Evolutionary conservation across 2,888 invertebrate species (phyloP), one percentile per base, ranked within the genome.

Genomic region (Drymonia ruficornis): DNA sequence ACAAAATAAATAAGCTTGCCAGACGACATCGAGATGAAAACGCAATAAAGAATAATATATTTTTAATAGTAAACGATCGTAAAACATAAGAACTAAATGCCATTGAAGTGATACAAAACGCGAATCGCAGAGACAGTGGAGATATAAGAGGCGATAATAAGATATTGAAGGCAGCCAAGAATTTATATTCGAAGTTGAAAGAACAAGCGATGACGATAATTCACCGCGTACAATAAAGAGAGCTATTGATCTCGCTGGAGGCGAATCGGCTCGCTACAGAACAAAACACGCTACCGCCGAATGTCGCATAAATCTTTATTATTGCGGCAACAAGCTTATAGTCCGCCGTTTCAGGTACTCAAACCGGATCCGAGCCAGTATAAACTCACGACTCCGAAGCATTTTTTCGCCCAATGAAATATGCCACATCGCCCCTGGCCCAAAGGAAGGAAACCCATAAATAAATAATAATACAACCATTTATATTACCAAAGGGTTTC

Each of bases 381-480:
- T 84, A 85, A 86, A 87, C 91, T 91, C 91, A 91, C 90, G 91
- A 91, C 87, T 91, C 76, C 76, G 78, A 85, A 86, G 83, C 84
- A 86, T 91, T 91, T 91, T 91, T 91, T 91, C 90, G 84, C 86
- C 86, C 86, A 86, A 91, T 91, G 91, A 91, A 91, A 91, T 91
- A 91, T 90, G 86, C 87, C 83, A 81, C 85, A 83, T 85, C 81
- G 90, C 89, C 88, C 89, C 85, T 80, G 85, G 89, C 81, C 83
- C 83, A 72, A 73, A 87, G 90, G 90, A 91, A 90, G 90, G 91
- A 89, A 90, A 84, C 85, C 83, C 91, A 91, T 92, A 92, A 92
- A 92, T 92, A 92, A 91, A 92, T 92, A 91, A 91, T 92, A 92
- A 92, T 91, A 89, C 88, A 86, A 87, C 90, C 90, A 92, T 92